These are phyloP conservation scores for Leptinotarsa haldemani DNA, from an alignment of 2,888 invertebrate genomes.

Conservation along the genomic window DNA sequence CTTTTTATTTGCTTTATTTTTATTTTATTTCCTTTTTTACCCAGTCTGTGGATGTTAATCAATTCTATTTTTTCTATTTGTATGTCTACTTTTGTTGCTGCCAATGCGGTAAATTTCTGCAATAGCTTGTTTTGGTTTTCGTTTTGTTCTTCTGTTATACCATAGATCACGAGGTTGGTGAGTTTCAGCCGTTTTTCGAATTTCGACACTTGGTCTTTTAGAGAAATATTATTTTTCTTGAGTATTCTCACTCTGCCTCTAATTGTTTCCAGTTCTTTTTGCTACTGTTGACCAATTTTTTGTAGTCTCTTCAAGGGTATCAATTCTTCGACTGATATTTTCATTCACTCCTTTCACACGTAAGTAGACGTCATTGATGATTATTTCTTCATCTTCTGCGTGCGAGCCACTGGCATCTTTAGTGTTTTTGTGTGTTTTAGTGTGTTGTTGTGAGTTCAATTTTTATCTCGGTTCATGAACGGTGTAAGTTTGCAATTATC, in stretches of 20 bases:
- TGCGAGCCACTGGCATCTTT: too few species aligned
- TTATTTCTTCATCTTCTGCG: too few species aligned
- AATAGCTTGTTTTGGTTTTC: not conserved
- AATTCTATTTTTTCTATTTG: conserved; percentile 10
- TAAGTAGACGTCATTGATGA: conserved; percentile 15
- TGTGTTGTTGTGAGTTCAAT: too few species aligned
- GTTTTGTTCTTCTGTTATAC: conserved; percentile 20
- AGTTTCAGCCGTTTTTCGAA: conserved; percentile 17
- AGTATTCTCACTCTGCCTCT: conserved; percentile 1
- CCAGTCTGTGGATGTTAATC: conserved; percentile 3
- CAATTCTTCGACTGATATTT: conserved; percentile 14
- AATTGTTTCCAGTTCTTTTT: conserved; percentile 2
- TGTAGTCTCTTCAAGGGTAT: conserved; percentile 9
- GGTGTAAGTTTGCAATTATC: too few species aligned
- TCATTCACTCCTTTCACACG: conserved; percentile 1
- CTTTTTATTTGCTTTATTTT: too few species aligned
- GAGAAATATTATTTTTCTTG: not conserved
- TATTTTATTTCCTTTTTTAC: conserved; percentile 21
- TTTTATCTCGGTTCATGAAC: too few species aligned
- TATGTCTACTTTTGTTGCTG: conserved; percentile 13
- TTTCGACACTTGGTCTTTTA: not conserved
- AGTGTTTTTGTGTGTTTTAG: too few species aligned
- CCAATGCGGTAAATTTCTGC: not conserved
- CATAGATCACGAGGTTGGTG: conserved; percentile 16
- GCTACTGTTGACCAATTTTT: not conserved